Evolutionary conservation across 2,888 invertebrate genomes (phyloP), one percentile per base, ranked within the genome.

Genomic region (Notodonta ziczac): DNA sequence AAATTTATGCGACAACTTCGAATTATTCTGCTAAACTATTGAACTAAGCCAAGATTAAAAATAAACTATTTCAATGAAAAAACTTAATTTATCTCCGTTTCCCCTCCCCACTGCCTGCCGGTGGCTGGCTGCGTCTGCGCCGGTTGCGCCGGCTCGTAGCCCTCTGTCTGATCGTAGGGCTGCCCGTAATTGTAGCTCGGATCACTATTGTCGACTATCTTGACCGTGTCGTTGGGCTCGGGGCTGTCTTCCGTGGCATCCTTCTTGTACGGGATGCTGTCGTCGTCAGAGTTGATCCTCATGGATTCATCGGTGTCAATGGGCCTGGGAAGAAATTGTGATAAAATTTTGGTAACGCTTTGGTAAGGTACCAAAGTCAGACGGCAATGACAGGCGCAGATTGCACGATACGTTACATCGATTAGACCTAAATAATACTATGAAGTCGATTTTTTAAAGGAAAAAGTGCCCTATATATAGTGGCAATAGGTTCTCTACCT

Each of bases 261-360:
- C 67, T 93, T 93, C 81, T 93, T 94, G 83, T 93, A 94, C 0
- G 93, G 93, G 54, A 94, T 87, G 69, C 93, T 93, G 5, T 93
- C 93, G 59, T 93, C 92, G 57, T 93, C 93, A 0, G 93, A 93
- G 65, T 91, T 89, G 44, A 93, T 81, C 70, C 88, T 90, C 66
- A 90, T 69, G 9, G 93, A 92, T 32, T 93, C 93, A 57, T 93
- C 93, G 0, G 90, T 91, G 68, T 93, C 93, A 64, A 93, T 76
- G 0, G 86, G 76, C 7, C 91, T 86, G 8, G 82, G 55, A 58
- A 64, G 50, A 46, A n/a, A n/a, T 46, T 4, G 44, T 39, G 13
- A 57, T 51, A 14, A 0, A 54, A 42, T 42, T 42, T 42, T 42
- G 10, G 42, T 42, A 42, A 24, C 1, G 24, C 24, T 24, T 24